Conservation (phyloP, 2,888 invertebrate genomes). For the Physocephala rufipes region DNA sequence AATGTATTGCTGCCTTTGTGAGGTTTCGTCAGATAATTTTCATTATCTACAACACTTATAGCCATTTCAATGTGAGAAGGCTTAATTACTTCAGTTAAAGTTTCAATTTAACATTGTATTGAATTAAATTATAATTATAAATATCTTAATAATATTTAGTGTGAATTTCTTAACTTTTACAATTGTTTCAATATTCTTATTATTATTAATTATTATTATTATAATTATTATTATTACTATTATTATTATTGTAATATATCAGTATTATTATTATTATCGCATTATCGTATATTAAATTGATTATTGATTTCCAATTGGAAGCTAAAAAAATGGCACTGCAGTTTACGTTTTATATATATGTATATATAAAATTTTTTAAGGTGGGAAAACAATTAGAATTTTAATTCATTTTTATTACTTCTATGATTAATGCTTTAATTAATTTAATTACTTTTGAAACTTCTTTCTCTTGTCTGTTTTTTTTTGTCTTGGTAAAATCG, state of each 20-base stretch:
- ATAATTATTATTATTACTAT: too few species aligned
- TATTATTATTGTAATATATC: too few species aligned
- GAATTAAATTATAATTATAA: constrained; percentile 43
- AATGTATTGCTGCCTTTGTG: too few species aligned
- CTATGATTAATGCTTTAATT: constrained; percentile 37
- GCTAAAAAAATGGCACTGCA: constrained; percentile 62
- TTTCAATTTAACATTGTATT: too few species aligned
- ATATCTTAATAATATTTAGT: constrained; percentile 35
- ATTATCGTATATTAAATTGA: constrained; percentile 30
- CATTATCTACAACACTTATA: too few species aligned
- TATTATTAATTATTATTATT: constrained; percentile 43
- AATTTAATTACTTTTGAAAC: constrained; percentile 34
- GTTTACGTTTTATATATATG: constrained; percentile 54
- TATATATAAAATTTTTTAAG: constrained; percentile 60
- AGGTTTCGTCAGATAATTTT: too few species aligned
- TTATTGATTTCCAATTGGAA: constrained; percentile 35
- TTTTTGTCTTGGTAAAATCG: constrained; percentile 29
- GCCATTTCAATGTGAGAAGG: too few species aligned
- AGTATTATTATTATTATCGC: too few species aligned
- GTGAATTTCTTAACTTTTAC: constrained; percentile 45
- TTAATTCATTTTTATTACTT: constrained; percentile 42
- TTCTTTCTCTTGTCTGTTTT: constrained; percentile 30
- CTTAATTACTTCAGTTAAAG: too few species aligned
- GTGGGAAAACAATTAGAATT: constrained; percentile 64
- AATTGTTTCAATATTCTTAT: constrained; percentile 50